Evolutionary conservation across 2,113 vertebrate genomes (phyloP), one percentile per base, ranked within the genome.

Genomic region (Oxygymnocypris stewartii): DNA sequence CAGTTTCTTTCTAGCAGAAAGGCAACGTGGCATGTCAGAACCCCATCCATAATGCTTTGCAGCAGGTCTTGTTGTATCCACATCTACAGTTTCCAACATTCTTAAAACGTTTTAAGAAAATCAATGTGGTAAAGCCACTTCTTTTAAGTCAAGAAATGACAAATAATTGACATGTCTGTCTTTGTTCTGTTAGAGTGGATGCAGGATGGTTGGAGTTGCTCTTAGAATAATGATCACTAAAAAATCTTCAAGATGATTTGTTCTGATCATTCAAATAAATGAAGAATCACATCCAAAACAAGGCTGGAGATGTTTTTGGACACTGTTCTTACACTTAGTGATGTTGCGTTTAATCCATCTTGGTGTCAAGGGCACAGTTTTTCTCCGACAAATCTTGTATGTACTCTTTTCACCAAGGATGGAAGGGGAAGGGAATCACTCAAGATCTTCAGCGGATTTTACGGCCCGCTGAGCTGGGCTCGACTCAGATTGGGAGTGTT

Each of bases 281-380:
- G 57, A 49, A 85, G 77, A 86, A 84, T 47, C n/a, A 44, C 40
- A 35, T 82, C 73, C 51, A 73, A n/a, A 82, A n/a, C 54, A 12
- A 31, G 37, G 4, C 11, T 67, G 44, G 14, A 73, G 37, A 42
- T 11, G 35, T 42, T 35, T 69, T 35, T 69, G 20, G 16, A 16
- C 9, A 11, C 25, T 6, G 5, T 28, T 76, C 37, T 31, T 3
- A 10, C 18, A 42, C 69, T n/a, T 42, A 73, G 23, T 75, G 65
- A 35, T n/a, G 49, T 74, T 75, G 4, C 4, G 13, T 78, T 83
- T 8, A 78, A 16, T 83, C 57, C 71, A 83, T 78, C 61, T 49
- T 40, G 42, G 81, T 77, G 61, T 83, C 65, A 71, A 73, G 63
- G 3, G 78, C 85, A 81, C 67, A 86, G 85, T 57, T 61, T n/a